Evolutionary conservation across 2,797 vertebrate species (phyloP).

Genomic region (Acomys russatus): DNA sequence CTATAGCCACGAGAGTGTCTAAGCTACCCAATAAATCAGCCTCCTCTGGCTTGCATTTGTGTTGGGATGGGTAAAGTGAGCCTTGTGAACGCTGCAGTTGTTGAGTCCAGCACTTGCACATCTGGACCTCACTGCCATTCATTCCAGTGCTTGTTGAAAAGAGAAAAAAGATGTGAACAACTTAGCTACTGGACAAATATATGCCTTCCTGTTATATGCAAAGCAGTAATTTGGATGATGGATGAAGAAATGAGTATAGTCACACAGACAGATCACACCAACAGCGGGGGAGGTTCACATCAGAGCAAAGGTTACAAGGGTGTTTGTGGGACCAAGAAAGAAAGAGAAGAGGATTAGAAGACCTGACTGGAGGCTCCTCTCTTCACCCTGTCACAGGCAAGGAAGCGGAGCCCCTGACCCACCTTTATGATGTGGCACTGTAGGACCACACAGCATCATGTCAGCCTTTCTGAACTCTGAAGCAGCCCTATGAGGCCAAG

Average conservation of each 20-base stretch:
- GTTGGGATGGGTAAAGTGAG: slow-evolving; percentile 59
- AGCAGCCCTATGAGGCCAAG: background rate
- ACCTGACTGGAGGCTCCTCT: background rate
- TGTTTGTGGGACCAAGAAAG: slow-evolving; percentile 8
- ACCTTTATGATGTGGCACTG: background rate
- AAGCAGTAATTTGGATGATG: background rate
- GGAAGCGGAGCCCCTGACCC: background rate
- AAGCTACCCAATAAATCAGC: slow-evolving; percentile 81
- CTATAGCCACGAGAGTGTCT: slow-evolving; percentile 74
- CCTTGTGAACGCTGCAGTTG: slow-evolving; percentile 56
- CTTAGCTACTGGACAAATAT: slow-evolving; percentile 4
- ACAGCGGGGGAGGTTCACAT: background rate
- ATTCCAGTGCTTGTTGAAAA: background rate
- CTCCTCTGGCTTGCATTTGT: slow-evolving; percentile 65
- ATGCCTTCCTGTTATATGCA: slow-evolving; percentile 10
- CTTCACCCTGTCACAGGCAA: background rate
- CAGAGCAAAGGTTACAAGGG: slow-evolving; percentile 36
- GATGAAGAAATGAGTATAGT: slow-evolving; percentile 19
- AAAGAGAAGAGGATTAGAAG: background rate
- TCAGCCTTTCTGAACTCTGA: slow-evolving; percentile 5
- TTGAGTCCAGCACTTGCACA: background rate
- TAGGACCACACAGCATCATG: no score
- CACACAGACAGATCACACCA: background rate
- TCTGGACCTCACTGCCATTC: slow-evolving; percentile 28
- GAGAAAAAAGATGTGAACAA: slow-evolving; percentile 16